Evolutionary conservation across 1,140 invertebrate genomes (phyloP).

Genomic region (Coptotermes formosanus): DNA sequence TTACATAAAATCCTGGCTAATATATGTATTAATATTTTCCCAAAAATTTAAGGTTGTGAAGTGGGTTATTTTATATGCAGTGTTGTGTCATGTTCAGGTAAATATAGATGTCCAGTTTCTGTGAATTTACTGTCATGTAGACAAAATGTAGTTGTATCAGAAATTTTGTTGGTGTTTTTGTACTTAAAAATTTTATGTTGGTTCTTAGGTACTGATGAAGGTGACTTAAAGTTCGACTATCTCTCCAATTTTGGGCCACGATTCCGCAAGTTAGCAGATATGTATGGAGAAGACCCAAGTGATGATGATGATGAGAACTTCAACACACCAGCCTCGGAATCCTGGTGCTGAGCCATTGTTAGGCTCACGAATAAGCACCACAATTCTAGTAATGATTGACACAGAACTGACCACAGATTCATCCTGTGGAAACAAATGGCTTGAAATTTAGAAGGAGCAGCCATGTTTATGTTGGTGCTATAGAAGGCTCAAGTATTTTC

Average conservation of each 20-base stretch:
- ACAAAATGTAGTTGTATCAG: not conserved
- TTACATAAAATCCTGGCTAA: no score
- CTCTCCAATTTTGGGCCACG: slow-evolving; percentile 93
- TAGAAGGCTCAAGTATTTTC: not conserved
- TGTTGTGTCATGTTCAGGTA: no score
- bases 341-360: slow-evolving; percentile 62
- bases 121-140: no score
- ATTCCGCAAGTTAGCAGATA: slow-evolving; percentile 94
- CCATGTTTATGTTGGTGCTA: not conserved
- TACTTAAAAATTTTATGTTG: slow-evolving; percentile 24
- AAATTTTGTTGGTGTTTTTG: not conserved
- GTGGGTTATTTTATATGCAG: no score
- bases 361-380: not conserved
- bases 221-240: slow-evolving; percentile 95
- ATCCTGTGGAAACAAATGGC: not conserved
- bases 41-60: no score
- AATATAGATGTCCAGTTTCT: no score
- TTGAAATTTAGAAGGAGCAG: not conserved
- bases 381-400: not conserved
- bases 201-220: slow-evolving; percentile 78
- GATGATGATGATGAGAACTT: slow-evolving; percentile 72
- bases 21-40: no score
- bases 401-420: not conserved
- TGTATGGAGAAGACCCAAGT: slow-evolving; percentile 91
- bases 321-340: slow-evolving; percentile 63